Evolutionary conservation across 2,797 vertebrate species (phyloP).

Genomic region (Trematomus bernacchii): DNA sequence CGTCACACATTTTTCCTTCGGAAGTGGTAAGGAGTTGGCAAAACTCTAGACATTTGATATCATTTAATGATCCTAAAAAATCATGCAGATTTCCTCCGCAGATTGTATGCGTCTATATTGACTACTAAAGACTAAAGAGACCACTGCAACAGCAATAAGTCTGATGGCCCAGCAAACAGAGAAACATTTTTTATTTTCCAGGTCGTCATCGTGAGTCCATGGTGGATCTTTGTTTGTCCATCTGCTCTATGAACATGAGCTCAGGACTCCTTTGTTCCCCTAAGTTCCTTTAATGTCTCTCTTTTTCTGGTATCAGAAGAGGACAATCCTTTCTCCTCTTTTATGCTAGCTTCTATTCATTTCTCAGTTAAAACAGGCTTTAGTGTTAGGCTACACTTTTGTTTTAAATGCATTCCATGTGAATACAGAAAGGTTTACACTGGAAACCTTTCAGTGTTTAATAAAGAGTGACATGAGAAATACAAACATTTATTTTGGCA

Average conservation of each 20-base stretch:
- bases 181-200: constrained; percentile 51
- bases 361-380: not conserved
- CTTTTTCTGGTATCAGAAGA: not conserved
- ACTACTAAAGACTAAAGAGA: no score
- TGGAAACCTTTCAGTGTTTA: no score
- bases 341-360: not conserved
- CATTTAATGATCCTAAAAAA: no score
- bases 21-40: no score
- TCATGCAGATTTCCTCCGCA: no score
- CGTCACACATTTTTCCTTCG: no score
- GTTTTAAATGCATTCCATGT: not conserved
- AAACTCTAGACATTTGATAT: no score
- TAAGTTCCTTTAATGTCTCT: constrained; percentile 76
- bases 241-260: constrained; percentile 91
- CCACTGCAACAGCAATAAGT: no score
- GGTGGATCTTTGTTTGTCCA: constrained; percentile 91
- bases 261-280: constrained; percentile 86
- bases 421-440: no score
- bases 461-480: not conserved
- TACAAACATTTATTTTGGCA: not conserved
- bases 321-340: not conserved
- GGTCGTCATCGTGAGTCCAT: constrained; percentile 94
- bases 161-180: no score
- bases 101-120: no score
- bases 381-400: no score